Conservation (phyloP, 2,888 invertebrate genomes). For the Rapana venosa region DNA sequence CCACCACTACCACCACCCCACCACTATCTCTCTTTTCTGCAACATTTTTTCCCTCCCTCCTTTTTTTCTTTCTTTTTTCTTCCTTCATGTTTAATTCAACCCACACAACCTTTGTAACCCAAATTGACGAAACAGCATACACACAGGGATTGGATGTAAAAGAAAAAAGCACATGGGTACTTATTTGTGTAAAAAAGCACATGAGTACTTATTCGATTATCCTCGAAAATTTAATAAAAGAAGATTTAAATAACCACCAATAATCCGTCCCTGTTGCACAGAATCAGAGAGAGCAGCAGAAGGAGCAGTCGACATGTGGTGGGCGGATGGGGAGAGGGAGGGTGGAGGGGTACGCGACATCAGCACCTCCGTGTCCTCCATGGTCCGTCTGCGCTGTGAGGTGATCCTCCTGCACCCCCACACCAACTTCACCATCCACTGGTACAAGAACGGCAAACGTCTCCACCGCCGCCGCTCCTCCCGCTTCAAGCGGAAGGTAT, state of each 20-base stretch:
- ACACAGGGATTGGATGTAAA: too few species aligned
- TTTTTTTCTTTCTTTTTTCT: neutral
- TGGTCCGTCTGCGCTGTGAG: conserved; percentile 37
- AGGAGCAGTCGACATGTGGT: neutral
- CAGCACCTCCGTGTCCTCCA: conserved; percentile 25
- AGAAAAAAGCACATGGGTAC: too few species aligned
- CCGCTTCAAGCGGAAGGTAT: neutral
- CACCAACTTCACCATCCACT: conserved; percentile 5
- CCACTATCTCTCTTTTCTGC: neutral
- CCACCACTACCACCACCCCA: neutral
- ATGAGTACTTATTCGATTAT: too few species aligned
- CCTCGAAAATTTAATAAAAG: too few species aligned
- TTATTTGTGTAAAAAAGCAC: too few species aligned
- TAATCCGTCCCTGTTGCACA: too few species aligned
- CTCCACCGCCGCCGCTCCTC: neutral
- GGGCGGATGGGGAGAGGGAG: neutral
- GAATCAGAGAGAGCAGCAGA: neutral
- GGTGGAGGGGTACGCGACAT: neutral
- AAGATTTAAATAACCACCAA: too few species aligned
- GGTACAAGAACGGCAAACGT: conserved; percentile 40
- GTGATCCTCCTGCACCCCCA: neutral
- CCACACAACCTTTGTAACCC: too few species aligned
- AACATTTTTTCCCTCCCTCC: neutral
- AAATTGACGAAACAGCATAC: too few species aligned
- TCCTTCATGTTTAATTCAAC: too few species aligned